Base-by-base conservation (phyloP, 2,113 vertebrate genomes). In the Dasypus novemcinctus region DNA sequence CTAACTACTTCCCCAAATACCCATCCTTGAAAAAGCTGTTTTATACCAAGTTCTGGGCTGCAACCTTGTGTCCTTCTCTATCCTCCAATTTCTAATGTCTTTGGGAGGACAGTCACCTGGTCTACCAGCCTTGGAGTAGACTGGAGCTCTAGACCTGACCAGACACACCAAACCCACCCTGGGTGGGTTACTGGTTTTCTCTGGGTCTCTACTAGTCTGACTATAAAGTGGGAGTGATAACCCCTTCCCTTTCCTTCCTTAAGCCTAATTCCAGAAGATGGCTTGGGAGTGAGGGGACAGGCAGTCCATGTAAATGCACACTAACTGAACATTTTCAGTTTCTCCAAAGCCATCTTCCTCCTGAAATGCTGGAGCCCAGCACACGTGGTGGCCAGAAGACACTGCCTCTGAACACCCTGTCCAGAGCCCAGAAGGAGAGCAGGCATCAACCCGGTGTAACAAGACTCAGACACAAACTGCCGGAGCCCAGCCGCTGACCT, bases 351-450 rank as follows among this genome's bases (percentile, higher is more conserved):
- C 23, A 41, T 27, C n/a, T 36, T 54, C 29, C 31, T 31, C 14
- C n/a, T 43, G 52, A 63, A 9, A 13, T 36, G 14, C 59, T 72
- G 92, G 61, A 75, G 29, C 33, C 13, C 25, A 25, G 63, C 15
- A 23, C 8, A 54, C 43, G 4, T 17, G 18, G 61, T 43, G 36
- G 57, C 21, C 29, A 14, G 87, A 64, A 78, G 49, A 66, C 33
- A 33, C 2, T 0, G 36, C 46, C 54, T 0, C 0, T 79, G 7
- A 1, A 18, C 9, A 13, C 2, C 5, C 10, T 25, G 31, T 15
- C 23, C 43, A 31, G 68, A 66, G 46, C 29, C 49, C 36, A 9
- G 5, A 38, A 59, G 61, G 57, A 92, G n/a, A 52, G 59, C 66
- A 64, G 72, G 41, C 36, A 5, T 36, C 12, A 29, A 2, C 15